Evolutionary conservation across 2,113 vertebrate genomes (phyloP).

Genomic region (Antennarius striatus): DNA sequence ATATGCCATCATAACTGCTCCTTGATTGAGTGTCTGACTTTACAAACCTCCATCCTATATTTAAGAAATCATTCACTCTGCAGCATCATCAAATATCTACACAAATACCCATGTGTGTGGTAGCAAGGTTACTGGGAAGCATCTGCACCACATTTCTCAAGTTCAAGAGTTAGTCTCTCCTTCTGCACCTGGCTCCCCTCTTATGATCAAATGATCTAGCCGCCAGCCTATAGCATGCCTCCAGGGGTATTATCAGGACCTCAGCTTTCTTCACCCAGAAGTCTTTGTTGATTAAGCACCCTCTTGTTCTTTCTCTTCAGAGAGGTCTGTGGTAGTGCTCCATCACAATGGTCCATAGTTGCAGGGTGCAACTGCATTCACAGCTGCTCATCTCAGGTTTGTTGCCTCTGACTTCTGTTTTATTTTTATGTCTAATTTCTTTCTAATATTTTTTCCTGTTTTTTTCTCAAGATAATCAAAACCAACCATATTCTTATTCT

Average conservation of each 20-base stretch:
- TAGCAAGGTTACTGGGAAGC: not conserved
- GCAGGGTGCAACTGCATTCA: not conserved
- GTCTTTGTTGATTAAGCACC: not conserved
- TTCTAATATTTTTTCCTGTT: too few relatives aligned
- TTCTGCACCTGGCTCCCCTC: constrained; percentile 26
- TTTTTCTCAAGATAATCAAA: too few relatives aligned
- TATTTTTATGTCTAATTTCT: too few relatives aligned
- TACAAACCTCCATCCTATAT: not conserved
- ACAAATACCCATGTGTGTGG: not conserved
- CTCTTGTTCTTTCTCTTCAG: constrained; percentile 5
- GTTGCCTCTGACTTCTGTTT: too few relatives aligned
- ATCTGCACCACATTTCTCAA: constrained; percentile 10
- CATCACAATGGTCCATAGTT: not conserved
- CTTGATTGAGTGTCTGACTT: not conserved
- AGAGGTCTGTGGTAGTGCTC: not conserved
- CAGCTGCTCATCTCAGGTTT: not conserved
- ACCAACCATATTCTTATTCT: too few relatives aligned
- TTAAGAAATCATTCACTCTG: not conserved
- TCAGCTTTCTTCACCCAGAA: not conserved
- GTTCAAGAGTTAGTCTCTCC: not conserved
- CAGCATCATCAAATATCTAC: not conserved
- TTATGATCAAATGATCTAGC: constrained; percentile 1
- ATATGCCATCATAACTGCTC: too few relatives aligned
- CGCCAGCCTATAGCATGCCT: not conserved
- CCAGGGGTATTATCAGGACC: constrained; percentile 10